Conservation (phyloP, 2,797 vertebrate species). For the Cyclopterus lumpus region DNA sequence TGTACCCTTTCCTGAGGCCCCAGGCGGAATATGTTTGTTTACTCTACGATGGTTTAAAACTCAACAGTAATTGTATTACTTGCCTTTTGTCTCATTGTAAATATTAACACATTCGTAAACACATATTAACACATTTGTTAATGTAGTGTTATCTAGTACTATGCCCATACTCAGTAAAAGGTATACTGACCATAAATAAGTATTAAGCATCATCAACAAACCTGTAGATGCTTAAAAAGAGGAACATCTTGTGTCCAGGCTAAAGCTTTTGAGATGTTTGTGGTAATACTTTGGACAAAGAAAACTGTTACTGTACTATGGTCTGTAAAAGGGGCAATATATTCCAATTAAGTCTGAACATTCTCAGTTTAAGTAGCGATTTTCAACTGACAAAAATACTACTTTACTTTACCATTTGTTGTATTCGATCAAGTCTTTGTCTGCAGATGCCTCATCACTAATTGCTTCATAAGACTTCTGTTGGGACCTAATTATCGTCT, state of each 20-base stretch:
- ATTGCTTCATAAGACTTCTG: conserved; percentile 12
- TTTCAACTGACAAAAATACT: not conserved
- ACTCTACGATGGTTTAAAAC: not conserved
- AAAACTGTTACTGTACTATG: not conserved
- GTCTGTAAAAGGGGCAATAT: not conserved
- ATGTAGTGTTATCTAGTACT: not conserved
- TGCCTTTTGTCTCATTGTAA: not conserved
- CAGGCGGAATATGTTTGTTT: conserved; percentile 19
- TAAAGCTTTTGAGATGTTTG: not conserved
- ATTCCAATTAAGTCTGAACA: not conserved
- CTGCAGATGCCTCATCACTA: conserved; percentile 2
- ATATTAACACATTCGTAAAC: not conserved
- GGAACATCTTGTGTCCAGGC: not conserved
- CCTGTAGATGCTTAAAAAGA: not conserved
- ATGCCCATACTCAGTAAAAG: not conserved
- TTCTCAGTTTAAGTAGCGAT: not conserved
- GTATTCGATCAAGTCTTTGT: not conserved
- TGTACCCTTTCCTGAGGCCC: conserved; percentile 44
- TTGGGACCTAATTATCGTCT: conserved; percentile 32
- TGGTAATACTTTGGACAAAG: not conserved
- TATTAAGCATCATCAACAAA: not conserved
- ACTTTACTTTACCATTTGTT: not conserved
- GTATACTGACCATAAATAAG: not conserved
- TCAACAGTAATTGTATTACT: not conserved
- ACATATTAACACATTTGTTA: not conserved